Base-by-base conservation (phyloP, 2,113 vertebrate genomes). In the pig (Sus scrofa) region DNA sequence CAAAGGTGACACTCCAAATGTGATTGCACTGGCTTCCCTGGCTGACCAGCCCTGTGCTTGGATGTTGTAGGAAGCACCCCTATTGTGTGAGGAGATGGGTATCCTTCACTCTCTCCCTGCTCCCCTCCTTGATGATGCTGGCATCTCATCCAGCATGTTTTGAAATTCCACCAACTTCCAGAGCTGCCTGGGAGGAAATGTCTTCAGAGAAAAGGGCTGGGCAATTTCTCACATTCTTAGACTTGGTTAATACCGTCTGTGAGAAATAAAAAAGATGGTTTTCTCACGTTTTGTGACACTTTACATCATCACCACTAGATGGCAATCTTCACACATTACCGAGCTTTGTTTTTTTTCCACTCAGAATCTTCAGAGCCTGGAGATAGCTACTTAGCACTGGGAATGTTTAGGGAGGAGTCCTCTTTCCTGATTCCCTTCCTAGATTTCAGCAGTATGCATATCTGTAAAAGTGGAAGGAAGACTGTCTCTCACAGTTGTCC, bases 251-350 rank as follows among this genome's bases (percentile, higher is more conserved):
- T 18, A n/a, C 6, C 2, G 2, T 70, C 54, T 50, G 44, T 27
- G 37, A 82, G 12, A 9, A 60, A 56, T 2, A 60, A 39, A 54
- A 75, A 30, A 10, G 50, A 58, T 9, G 3, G 56, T 73, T 95
- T 81, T 84, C 58, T 68, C 70, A 6, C 71, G 62, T 50, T 95
- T 75, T 87, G 86, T 22, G 44, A 44, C n/a, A 52, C 34, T 18
- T 77, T 50, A n/a, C 50, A 81, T 24, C 3, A 37, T 1, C 37
- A 56, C 92, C 97, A 91, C 95, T 96, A 98, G 98, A 94, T 97
- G 98, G 96, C 94, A 95, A 16, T 75, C 71, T 34, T 95, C 50
- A 54, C 84, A 91, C 87, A 71, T 58, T 78, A n/a, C 44, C 30
- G 6, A 0, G 19, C 11, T 50, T 74, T 30, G 54, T 8, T 12